These are phyloP conservation scores for Eira barbara DNA, from an alignment of 2,113 vertebrate genomes.

Conservation along the genomic window DNA sequence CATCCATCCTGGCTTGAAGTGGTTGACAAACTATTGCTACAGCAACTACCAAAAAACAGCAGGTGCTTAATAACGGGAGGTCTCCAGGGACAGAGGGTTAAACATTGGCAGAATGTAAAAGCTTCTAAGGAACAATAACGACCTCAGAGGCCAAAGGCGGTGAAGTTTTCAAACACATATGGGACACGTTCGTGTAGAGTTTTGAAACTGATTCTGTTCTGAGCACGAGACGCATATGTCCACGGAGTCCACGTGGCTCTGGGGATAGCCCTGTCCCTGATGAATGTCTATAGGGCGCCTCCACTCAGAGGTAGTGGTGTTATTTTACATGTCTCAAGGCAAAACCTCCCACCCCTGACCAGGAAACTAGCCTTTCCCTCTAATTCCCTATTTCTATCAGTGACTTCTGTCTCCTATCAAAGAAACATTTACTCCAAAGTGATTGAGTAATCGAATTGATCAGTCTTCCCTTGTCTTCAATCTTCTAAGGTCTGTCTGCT, in stretches of 20 bases:
- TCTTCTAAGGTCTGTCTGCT: neutral
- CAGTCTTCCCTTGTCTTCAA: neutral
- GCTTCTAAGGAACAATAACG: neutral
- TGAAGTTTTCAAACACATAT: neutral
- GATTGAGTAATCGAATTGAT: neutral
- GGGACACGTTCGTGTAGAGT: neutral
- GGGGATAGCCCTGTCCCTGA: neutral
- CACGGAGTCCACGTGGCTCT: neutral
- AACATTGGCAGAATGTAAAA: neutral
- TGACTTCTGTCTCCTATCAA: neutral
- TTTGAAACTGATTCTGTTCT: neutral
- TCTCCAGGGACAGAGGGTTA: neutral
- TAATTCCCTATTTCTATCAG: neutral
- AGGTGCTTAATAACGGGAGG: neutral
- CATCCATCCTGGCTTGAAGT: fast-evolving
- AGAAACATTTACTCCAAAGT: neutral
- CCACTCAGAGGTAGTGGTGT: neutral
- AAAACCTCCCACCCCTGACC: neutral
- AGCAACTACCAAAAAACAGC: neutral
- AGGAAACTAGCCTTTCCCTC: neutral
- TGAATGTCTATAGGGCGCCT: neutral
- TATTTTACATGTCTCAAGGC: neutral
- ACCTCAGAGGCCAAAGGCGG: neutral
- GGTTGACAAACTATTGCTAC: neutral
- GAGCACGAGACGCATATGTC: fast-evolving